Conservation (phyloP, 2,888 invertebrate species). For the Panopea generosa region DNA sequence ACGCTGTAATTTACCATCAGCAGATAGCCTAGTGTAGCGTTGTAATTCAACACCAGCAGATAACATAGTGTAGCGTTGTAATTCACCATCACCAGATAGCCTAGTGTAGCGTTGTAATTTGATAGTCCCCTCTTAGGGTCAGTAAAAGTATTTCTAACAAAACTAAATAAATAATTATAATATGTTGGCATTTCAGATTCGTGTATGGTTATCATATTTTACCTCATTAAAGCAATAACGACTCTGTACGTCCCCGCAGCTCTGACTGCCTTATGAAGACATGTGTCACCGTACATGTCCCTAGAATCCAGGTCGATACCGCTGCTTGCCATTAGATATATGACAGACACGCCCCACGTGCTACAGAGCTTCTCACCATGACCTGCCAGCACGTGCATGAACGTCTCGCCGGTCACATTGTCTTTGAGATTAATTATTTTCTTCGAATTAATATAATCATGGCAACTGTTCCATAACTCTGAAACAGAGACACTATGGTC, state of each 20-base stretch:
- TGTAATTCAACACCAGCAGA: too few relatives aligned
- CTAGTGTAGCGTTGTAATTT: too few relatives aligned
- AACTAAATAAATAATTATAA: too few relatives aligned
- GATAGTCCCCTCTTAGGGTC: too few relatives aligned
- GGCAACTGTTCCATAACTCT: slow-evolving; percentile 53
- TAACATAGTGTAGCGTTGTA: too few relatives aligned
- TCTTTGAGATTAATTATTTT: slow-evolving; percentile 70
- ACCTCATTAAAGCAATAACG: slow-evolving; percentile 79
- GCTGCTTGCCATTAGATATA: slow-evolving; percentile 78
- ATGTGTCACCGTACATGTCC: slow-evolving; percentile 75
- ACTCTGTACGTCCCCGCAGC: slow-evolving; percentile 71
- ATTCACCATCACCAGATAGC: too few relatives aligned
- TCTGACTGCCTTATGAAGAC: slow-evolving; percentile 74
- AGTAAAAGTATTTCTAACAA: too few relatives aligned
- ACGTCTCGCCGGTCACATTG: slow-evolving; percentile 68
- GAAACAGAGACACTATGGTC: slow-evolving; percentile 34
- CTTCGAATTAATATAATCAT: slow-evolving; percentile 60
- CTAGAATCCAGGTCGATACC: slow-evolving; percentile 75
- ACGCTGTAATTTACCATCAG: too few relatives aligned
- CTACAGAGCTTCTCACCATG: slow-evolving; percentile 64
- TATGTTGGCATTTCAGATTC: too few relatives aligned
- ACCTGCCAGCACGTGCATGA: slow-evolving; percentile 74
- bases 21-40: too few relatives aligned
- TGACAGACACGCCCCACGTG: slow-evolving; percentile 69
- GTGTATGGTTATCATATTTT: background rate